Evolutionary conservation across 2,797 vertebrate species (phyloP).

Genomic region (Typhlichthys subterraneus): DNA sequence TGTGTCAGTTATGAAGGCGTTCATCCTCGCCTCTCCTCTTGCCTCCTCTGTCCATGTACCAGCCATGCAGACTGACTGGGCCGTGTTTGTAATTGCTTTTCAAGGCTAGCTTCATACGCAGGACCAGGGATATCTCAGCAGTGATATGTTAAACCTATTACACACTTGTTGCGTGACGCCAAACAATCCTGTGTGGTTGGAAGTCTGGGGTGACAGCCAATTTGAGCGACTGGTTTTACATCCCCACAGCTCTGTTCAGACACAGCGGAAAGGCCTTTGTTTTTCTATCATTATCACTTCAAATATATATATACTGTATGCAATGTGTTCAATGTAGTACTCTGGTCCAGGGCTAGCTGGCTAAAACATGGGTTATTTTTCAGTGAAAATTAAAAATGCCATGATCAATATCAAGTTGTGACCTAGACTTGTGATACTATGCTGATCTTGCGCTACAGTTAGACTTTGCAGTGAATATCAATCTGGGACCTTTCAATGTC

Average conservation of each 20-base stretch:
- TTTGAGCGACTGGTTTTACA: slow-evolving; percentile 51
- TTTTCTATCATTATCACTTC: slow-evolving; percentile 49
- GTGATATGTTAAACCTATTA: slow-evolving; percentile 74
- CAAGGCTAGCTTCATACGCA: no score
- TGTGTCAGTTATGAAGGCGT: no score
- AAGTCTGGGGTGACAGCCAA: slow-evolving; percentile 45
- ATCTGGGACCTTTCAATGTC: no score
- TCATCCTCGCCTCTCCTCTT: slow-evolving; percentile 2
- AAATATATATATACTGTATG: slow-evolving; percentile 21
- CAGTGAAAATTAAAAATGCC: no score
- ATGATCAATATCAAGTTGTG: no score
- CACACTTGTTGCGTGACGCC: slow-evolving; percentile 65
- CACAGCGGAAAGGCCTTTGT: slow-evolving; percentile 37
- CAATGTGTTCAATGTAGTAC: no score
- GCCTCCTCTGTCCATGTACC: slow-evolving; percentile 9
- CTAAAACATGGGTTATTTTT: no score
- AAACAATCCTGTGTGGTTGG: slow-evolving; percentile 51
- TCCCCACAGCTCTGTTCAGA: slow-evolving; percentile 28
- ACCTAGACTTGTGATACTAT: no score
- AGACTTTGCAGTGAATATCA: no score
- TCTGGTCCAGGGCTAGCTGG: no score
- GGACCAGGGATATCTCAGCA: slow-evolving; percentile 42
- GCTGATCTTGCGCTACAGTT: no score
- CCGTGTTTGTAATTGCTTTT: no score
- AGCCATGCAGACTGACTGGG: slow-evolving; percentile 19